A percentile compares a stretch with the other conserved stretches of the same genome.
Conservation (phyloP, 2,113 vertebrate species). For the Pseudorasbora parva region DNA sequence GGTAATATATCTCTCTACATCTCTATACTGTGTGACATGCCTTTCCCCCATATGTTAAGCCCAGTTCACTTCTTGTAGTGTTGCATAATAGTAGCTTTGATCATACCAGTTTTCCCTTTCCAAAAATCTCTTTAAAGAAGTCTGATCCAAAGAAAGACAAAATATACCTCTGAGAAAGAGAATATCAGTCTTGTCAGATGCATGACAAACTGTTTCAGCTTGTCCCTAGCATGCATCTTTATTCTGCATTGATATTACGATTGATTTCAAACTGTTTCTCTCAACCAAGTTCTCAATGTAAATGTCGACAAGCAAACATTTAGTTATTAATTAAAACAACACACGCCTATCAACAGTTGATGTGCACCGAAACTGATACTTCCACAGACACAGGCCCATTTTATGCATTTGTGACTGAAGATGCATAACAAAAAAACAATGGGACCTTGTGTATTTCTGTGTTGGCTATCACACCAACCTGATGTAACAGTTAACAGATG, state of each 20-base stretch:
- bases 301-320: background rate
- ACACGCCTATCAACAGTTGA: background rate
- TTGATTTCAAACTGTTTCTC: background rate
- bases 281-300: background rate
- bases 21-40: background rate
- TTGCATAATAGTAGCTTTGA: slow-evolving; percentile 39
- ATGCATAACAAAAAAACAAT: slow-evolving; percentile 33
- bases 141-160: slow-evolving; percentile 28
- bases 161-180: slow-evolving; percentile 3
- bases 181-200: slow-evolving; percentile 31
- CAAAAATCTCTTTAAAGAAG: slow-evolving; percentile 4
- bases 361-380: background rate
- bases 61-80: background rate
- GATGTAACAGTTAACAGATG: slow-evolving; percentile 69
- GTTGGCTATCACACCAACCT: slow-evolving; percentile 49
- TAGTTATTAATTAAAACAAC: background rate
- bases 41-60: background rate
- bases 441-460: slow-evolving; percentile 20
- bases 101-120: background rate
- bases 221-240: slow-evolving; percentile 11
- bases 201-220: slow-evolving; percentile 29
- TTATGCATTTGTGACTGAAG: background rate
- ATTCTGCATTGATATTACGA: background rate
- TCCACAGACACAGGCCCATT: background rate
- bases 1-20: background rate